Conservation (phyloP, 2,797 vertebrate genomes). For the Aulostomus chinensis region DNA sequence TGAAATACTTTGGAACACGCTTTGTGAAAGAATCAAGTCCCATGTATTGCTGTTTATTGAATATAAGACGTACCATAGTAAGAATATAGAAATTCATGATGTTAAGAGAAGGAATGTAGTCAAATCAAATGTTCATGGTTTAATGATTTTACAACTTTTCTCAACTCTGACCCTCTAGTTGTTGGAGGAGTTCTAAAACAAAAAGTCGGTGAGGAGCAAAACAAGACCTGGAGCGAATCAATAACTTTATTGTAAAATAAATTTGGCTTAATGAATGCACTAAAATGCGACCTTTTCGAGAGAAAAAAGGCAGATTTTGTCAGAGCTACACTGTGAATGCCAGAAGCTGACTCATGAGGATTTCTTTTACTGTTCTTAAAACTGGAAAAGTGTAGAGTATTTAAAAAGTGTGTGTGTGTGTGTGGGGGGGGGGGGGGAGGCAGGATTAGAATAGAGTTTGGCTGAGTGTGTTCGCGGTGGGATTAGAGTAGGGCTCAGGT, state of each 20-base stretch:
- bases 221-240: not conserved
- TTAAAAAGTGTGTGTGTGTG: too few species aligned
- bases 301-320: not conserved
- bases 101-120: not conserved
- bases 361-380: slow-evolving; percentile 10
- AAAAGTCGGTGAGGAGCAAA: slow-evolving; percentile 10
- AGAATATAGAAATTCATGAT: slow-evolving; percentile 3
- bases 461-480: slow-evolving; percentile 11
- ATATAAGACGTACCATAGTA: not conserved
- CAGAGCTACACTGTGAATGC: not conserved
- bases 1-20: slow-evolving; percentile 33
- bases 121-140: not conserved
- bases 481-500: slow-evolving; percentile 20
- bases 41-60: too few species aligned
- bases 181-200: not conserved
- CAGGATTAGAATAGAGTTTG: slow-evolving; percentile 22
- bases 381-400: slow-evolving; percentile 6
- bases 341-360: not conserved
- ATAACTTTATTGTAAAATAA: not conserved
- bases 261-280: not conserved
- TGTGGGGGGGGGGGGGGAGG: too few species aligned
- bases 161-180: too few species aligned
- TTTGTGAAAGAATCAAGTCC: too few species aligned
- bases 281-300: not conserved
- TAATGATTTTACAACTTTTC: not conserved